Percentiles rank a stretch among this genome's conserved stretches.
These are phyloP conservation scores for Polydesmus complanatus DNA, from an alignment of 2,888 invertebrate species.

Conservation along the genomic window DNA sequence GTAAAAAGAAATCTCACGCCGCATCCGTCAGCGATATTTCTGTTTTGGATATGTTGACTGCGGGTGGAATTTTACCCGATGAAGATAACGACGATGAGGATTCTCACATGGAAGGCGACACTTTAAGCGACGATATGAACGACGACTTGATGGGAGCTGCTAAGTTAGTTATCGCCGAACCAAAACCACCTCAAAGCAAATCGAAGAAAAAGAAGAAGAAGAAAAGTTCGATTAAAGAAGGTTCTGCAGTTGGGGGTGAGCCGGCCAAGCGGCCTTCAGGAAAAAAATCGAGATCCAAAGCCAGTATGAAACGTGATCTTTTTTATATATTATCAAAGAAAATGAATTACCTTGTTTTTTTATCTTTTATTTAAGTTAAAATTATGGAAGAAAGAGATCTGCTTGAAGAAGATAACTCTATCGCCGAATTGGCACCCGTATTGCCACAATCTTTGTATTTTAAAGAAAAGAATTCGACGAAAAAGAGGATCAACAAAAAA, in stretches of 20 bases:
- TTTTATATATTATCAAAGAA: not conserved
- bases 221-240: too few species aligned
- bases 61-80: constrained; percentile 4
- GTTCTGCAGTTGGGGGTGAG: too few species aligned
- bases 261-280: too few species aligned
- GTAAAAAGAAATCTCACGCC: constrained; percentile 8
- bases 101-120: too few species aligned
- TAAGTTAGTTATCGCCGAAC: constrained; percentile 17
- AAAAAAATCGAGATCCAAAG: not conserved
- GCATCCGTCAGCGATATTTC: not conserved
- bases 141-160: constrained; percentile 8
- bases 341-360: not conserved
- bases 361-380: not conserved
- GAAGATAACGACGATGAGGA: too few species aligned
- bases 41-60: constrained; percentile 4
- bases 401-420: not conserved
- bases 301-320: not conserved
- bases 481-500: constrained; percentile 52
- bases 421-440: not conserved
- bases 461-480: constrained; percentile 51
- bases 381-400: not conserved
- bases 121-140: not conserved
- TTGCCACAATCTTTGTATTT: constrained; percentile 46
- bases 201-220: constrained; percentile 8
- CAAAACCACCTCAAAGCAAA: constrained; percentile 5